A percentile compares a stretch with the other conserved stretches of the same genome.
Conservation (phyloP, 2,113 vertebrate genomes). For the Corydoras sp. region DNA sequence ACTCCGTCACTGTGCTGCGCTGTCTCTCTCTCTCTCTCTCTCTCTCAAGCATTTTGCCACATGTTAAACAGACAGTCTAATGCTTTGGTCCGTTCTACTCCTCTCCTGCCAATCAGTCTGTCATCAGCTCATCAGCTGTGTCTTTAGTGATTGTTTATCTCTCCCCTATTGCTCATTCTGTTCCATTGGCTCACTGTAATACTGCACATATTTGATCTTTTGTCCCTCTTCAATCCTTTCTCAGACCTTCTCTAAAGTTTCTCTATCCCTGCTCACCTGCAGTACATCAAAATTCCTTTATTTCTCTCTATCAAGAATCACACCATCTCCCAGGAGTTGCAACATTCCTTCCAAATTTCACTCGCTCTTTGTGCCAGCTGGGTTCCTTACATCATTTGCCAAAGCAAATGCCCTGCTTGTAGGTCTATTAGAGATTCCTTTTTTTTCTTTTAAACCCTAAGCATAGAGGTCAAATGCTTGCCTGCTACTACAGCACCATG, state of each 20-base stretch:
- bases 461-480: constrained; percentile 48
- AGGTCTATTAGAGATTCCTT: constrained; percentile 35
- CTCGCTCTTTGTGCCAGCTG: constrained; percentile 47
- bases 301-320: constrained; percentile 71
- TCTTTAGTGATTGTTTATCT: constrained; percentile 39
- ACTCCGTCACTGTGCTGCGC: neutral
- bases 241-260: constrained; percentile 34
- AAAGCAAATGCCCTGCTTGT: constrained; percentile 34
- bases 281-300: constrained; percentile 79
- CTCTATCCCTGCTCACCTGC: constrained; percentile 69
- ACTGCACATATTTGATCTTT: constrained; percentile 15
- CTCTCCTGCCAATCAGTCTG: constrained; percentile 35
- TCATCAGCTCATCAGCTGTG: constrained; percentile 35
- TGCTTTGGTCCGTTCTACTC: constrained; percentile 34
- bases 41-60: constrained; percentile 50
- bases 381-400: constrained; percentile 43
- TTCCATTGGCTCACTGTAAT: constrained; percentile 19
- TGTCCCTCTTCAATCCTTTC: constrained; percentile 41
- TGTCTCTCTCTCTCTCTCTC: neutral
- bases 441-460: constrained; percentile 26
- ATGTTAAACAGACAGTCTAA: constrained; percentile 29
- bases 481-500: constrained; percentile 27
- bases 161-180: constrained; percentile 32
- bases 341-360: constrained; percentile 62
- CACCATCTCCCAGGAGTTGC: constrained; percentile 66